A percentile compares a stretch with the other conserved stretches of the same genome.
These are phyloP conservation scores for Acrocephalus scirpaceus DNA, from an alignment of 2,797 vertebrate genomes.

Conservation along the genomic window DNA sequence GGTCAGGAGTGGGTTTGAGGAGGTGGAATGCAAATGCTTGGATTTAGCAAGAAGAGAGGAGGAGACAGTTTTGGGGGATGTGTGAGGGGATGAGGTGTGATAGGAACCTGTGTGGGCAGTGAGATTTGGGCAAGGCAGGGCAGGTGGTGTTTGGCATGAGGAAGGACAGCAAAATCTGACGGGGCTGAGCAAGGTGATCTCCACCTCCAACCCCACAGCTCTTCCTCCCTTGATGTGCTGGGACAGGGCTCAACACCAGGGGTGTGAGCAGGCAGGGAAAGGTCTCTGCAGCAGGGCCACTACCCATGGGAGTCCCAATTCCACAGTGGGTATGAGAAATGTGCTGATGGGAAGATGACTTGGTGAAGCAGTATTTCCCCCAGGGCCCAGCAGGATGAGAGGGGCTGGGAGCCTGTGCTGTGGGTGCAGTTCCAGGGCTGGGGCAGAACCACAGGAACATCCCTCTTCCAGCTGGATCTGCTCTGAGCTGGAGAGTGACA, in stretches of 20 bases:
- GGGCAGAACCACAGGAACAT: background rate
- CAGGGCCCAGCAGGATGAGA: background rate
- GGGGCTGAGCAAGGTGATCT: background rate
- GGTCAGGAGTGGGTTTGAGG: background rate
- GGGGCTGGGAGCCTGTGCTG: background rate
- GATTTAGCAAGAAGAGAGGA: background rate
- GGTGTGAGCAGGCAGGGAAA: background rate
- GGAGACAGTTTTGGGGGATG: background rate
- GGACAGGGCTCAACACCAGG: background rate
- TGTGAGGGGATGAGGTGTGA: background rate
- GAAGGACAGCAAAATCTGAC: background rate
- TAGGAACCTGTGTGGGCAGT: background rate
- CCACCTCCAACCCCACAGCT: background rate
- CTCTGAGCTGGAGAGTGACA: background rate
- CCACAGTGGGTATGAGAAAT: background rate
- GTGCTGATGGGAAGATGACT: background rate
- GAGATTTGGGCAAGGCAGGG: accelerated
- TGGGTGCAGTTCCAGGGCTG: background rate
- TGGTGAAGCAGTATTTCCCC: background rate
- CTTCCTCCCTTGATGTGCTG: background rate
- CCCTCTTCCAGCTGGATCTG: background rate
- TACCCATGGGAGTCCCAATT: background rate
- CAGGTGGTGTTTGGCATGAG: background rate
- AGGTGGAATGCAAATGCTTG: background rate
- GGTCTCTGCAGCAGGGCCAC: background rate